phyloP scores from a whole-genome alignment of 2,888 invertebrate genomes.

The Gonocerus acuteangulatus region DNA sequence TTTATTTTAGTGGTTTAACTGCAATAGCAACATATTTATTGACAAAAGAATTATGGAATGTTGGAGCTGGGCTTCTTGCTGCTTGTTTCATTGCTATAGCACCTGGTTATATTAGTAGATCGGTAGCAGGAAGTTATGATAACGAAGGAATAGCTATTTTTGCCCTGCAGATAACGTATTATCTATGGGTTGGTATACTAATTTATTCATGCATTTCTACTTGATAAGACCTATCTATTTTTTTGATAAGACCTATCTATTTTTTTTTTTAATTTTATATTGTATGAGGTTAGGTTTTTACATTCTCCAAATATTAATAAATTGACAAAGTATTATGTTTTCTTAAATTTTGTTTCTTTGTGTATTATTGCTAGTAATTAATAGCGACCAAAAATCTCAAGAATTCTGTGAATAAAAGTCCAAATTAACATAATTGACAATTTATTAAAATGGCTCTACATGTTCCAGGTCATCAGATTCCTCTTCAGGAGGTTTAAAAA shows the following conservation, averaged over 20 bases:
- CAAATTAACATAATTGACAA: too few relatives aligned
- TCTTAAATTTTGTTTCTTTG: too few relatives aligned
- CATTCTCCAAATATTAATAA: too few relatives aligned
- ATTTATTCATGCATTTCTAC: not conserved
- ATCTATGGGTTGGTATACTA: constrained; percentile 74
- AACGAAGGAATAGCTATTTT: constrained; percentile 99
- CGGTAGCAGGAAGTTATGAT: constrained; percentile 98
- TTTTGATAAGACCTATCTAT: constrained; percentile 2
- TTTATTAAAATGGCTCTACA: too few relatives aligned
- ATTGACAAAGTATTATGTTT: too few relatives aligned
- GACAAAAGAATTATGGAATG: constrained; percentile 95
- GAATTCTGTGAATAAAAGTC: too few relatives aligned
- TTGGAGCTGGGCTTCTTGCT: constrained; percentile 94
- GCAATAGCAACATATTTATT: constrained; percentile 94
- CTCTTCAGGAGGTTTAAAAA: too few relatives aligned
- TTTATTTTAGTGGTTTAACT: constrained; percentile 78
- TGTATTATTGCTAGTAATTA: too few relatives aligned
- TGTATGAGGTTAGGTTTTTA: not conserved
- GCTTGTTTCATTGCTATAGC: constrained; percentile 98
- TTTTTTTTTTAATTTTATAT: constrained; percentile 1
- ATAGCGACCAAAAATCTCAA: too few relatives aligned
- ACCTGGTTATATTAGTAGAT: constrained; percentile 97
- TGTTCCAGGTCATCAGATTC: too few relatives aligned
- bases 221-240: not conserved
- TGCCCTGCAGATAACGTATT: constrained; percentile 96